Evolutionary conservation across 2,797 vertebrate species (phyloP).

Genomic region (Selene dorsalis): DNA sequence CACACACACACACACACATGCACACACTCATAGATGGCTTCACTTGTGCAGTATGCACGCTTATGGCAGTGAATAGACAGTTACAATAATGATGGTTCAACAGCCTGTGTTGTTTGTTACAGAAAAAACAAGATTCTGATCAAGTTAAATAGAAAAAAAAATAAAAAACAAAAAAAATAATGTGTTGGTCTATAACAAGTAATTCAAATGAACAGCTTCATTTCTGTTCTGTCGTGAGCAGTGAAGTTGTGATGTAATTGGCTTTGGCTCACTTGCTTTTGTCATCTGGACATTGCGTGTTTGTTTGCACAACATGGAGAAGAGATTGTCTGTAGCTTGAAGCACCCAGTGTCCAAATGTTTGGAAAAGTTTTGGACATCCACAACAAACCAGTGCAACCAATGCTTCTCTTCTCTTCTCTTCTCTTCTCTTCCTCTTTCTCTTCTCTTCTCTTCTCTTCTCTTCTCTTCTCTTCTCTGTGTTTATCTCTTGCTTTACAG

Average conservation of each 20-base stretch:
- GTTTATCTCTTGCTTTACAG: slow-evolving; percentile 28
- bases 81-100: not conserved
- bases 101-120: slow-evolving; percentile 11
- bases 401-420: slow-evolving; percentile 15
- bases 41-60: slow-evolving; percentile 6
- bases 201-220: slow-evolving; percentile 30
- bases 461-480: slow-evolving; percentile 14
- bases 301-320: slow-evolving; percentile 53
- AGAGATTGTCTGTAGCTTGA: slow-evolving; percentile 47
- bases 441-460: slow-evolving; percentile 2
- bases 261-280: slow-evolving; percentile 56
- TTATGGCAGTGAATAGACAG: not conserved
- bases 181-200: slow-evolving; percentile 18
- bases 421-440: not conserved
- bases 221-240: slow-evolving; percentile 23
- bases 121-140: slow-evolving; percentile 12
- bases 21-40: slow-evolving; percentile 22
- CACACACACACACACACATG: slow-evolving; percentile 16
- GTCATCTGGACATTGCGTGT: slow-evolving; percentile 56
- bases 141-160: slow-evolving; percentile 3
- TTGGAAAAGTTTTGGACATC: slow-evolving; percentile 36
- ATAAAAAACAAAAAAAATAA: too few species aligned
- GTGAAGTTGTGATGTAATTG: slow-evolving; percentile 43
- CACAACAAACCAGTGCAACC: slow-evolving; percentile 3
- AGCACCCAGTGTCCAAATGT: slow-evolving; percentile 39